A percentile compares a stretch with the other conserved stretches of the same genome.
phyloP scores from a whole-genome alignment of 2,888 invertebrate species.

The Pomacea canaliculata region DNA sequence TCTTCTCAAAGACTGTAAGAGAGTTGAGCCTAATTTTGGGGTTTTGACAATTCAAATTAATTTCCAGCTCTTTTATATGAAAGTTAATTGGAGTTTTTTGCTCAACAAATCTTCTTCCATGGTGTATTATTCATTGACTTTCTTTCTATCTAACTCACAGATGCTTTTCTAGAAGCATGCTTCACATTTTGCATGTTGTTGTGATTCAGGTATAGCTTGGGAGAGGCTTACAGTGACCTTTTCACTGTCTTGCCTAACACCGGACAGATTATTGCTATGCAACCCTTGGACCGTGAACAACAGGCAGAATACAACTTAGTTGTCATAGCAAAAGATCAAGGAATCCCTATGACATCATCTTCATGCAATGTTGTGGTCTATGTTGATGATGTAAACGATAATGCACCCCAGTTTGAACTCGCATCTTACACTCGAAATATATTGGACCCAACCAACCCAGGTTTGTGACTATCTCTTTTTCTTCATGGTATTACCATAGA shows the following conservation, averaged over 20 bases:
- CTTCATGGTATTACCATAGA: too few species aligned
- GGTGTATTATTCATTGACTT: too few species aligned
- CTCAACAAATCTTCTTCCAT: too few species aligned
- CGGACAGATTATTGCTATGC: slow-evolving; percentile 79
- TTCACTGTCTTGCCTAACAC: slow-evolving; percentile 84
- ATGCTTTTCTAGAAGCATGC: too few species aligned
- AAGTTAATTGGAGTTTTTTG: too few species aligned
- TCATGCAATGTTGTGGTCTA: slow-evolving; percentile 76
- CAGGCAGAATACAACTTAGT: slow-evolving; percentile 60
- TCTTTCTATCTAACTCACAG: too few species aligned
- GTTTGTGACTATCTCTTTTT: slow-evolving; percentile 68
- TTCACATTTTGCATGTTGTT: slow-evolving; percentile 5
- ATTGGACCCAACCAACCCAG: slow-evolving; percentile 83
- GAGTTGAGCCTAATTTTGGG: too few species aligned
- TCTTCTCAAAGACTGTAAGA: too few species aligned
- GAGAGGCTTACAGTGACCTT: slow-evolving; percentile 79
- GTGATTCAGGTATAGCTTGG: slow-evolving; percentile 78
- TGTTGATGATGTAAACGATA: slow-evolving; percentile 84
- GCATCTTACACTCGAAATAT: slow-evolving; percentile 81
- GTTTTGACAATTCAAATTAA: too few species aligned
- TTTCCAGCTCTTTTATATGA: too few species aligned
- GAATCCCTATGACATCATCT: slow-evolving; percentile 52
- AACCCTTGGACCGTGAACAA: slow-evolving; percentile 79
- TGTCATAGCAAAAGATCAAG: slow-evolving; percentile 65
- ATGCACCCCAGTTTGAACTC: slow-evolving; percentile 78